phyloP scores from a whole-genome alignment of 2,888 invertebrate genomes.

The Colletes collaris region DNA sequence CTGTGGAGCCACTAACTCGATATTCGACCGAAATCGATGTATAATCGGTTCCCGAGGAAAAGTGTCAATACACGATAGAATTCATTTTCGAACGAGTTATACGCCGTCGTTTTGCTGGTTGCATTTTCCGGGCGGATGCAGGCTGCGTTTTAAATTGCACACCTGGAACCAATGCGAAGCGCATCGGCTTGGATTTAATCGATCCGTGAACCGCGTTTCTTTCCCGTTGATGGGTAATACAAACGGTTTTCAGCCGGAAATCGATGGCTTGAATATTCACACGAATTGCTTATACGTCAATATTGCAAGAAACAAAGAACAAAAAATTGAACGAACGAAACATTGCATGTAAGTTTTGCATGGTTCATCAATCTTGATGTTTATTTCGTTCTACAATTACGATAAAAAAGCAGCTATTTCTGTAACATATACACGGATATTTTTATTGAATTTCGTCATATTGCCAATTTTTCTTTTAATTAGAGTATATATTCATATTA shows the following conservation, averaged over 20 bases:
- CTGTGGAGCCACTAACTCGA: conserved; percentile 25
- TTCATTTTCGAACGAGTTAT: conserved; percentile 32
- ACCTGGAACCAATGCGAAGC: conserved; percentile 29
- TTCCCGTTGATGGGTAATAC: conserved; percentile 38
- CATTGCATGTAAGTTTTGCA: background rate
- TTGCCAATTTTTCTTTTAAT: too few species aligned
- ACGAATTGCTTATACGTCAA: conserved; percentile 44
- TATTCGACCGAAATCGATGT: conserved; percentile 23
- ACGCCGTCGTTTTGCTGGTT: conserved; percentile 14
- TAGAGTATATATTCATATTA: too few species aligned
- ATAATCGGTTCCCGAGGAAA: conserved; percentile 24
- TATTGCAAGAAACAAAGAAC: conserved; percentile 32
- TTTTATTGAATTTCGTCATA: too few species aligned
- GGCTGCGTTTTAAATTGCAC: conserved; percentile 25
- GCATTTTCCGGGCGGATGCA: conserved; percentile 47
- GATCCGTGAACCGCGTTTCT: conserved; percentile 37
- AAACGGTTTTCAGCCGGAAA: conserved; percentile 38
- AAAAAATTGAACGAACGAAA: conserved; percentile 5
- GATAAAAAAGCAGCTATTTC: too few species aligned
- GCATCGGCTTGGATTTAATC: conserved; percentile 52
- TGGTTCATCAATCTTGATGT: background rate
- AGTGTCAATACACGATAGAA: conserved; percentile 29
- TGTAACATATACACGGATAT: too few species aligned
- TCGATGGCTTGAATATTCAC: conserved; percentile 39
- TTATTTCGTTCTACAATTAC: too few species aligned